Conservation (phyloP, 2,888 invertebrate genomes). For the Xanthia togata region DNA sequence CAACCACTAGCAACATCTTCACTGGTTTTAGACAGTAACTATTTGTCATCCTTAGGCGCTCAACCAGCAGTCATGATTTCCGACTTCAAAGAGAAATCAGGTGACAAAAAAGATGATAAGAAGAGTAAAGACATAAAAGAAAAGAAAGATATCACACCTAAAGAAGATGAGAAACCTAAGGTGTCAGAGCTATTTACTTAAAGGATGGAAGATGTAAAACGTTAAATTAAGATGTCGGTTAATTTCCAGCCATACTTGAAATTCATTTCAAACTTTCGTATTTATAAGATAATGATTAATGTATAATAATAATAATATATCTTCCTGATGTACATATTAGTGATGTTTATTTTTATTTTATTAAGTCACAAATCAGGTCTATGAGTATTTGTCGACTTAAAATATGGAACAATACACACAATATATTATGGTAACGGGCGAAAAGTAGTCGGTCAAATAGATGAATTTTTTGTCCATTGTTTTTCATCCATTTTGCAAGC, state of each 20-base stretch:
- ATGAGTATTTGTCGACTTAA: neutral
- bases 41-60: constrained; percentile 33
- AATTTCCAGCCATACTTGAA: neutral
- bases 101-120: constrained; percentile 17
- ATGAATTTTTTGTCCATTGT: neutral
- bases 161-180: constrained; percentile 11
- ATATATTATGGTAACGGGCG: too few relatives aligned
- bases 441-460: neutral
- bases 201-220: neutral
- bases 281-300: neutral
- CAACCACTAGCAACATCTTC: constrained; percentile 15
- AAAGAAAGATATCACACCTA: constrained; percentile 17
- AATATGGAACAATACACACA: neutral
- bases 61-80: constrained; percentile 62
- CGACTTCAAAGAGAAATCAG: constrained; percentile 45
- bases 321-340: neutral
- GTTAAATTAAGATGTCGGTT: neutral
- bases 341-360: constrained; percentile 3
- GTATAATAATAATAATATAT: neutral
- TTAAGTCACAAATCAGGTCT: neutral
- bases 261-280: neutral
- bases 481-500: neutral
- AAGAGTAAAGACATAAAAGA: constrained; percentile 16
- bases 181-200: constrained; percentile 27
- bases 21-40: constrained; percentile 31